Evolutionary conservation across 2,888 invertebrate genomes (phyloP).

Genomic region (Paralinhomoeus sp.): DNA sequence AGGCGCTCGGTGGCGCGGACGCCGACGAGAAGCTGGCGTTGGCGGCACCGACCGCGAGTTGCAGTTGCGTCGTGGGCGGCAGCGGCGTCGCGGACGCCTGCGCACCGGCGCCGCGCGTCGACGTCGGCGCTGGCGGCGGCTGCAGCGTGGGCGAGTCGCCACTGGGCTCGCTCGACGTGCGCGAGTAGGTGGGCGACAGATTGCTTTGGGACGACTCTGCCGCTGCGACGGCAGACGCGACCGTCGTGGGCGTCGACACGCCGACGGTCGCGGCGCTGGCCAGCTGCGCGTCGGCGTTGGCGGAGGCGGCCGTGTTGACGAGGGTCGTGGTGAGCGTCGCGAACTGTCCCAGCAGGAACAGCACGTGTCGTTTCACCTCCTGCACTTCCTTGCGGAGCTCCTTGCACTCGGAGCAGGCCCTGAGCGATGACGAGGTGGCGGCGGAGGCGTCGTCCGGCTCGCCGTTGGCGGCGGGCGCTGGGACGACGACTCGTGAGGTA

Average conservation of each 20-base stretch:
- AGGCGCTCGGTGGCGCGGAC: background rate
- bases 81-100: background rate
- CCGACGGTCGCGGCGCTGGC: background rate
- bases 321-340: background rate
- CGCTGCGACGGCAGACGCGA: background rate
- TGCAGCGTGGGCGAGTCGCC: background rate
- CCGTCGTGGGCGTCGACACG: background rate
- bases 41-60: background rate
- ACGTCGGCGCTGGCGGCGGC: background rate
- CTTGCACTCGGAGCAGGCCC: background rate
- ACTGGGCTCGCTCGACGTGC: background rate
- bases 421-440: background rate
- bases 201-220: no score
- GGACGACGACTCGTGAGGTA: no score
- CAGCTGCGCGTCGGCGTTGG: background rate
- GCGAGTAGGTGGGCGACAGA: background rate
- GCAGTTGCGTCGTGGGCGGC: background rate
- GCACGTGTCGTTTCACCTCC: background rate
- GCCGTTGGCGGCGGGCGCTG: no score
- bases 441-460: no score
- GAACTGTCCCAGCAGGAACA: conserved; percentile 1
- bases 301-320: background rate
- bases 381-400: conserved; percentile 2
- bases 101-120: background rate
- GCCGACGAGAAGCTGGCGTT: background rate